A percentile compares a stretch with the other conserved stretches of the same genome.
These are phyloP conservation scores for Apeltes quadracus DNA, from an alignment of 2,113 vertebrate genomes.

Conservation along the genomic window DNA sequence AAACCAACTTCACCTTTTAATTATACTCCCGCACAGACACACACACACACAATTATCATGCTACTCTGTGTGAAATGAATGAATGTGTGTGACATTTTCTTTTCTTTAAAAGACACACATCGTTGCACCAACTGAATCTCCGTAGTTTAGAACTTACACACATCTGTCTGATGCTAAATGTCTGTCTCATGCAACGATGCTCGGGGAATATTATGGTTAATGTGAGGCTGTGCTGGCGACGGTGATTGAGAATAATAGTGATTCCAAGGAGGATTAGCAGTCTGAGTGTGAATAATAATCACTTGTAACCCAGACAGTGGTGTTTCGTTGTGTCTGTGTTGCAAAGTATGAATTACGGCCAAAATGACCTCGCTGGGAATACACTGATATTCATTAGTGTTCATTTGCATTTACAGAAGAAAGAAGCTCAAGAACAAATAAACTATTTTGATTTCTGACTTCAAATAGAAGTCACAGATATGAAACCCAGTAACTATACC, in stretches of 20 bases:
- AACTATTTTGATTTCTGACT: neutral
- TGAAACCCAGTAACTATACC: neutral
- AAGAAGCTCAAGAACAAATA: neutral
- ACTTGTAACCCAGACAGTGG: neutral
- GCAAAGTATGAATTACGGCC: neutral
- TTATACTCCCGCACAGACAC: neutral
- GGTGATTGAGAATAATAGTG: neutral
- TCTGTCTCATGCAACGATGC: neutral
- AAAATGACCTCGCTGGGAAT: neutral
- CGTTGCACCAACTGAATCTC: neutral
- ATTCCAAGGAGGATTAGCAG: neutral
- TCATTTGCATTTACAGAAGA: neutral
- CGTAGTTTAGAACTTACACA: neutral
- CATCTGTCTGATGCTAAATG: neutral
- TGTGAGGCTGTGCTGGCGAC: neutral
- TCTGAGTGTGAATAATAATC: neutral
- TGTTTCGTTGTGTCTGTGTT: neutral
- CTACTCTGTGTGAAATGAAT: neutral
- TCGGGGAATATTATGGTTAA: neutral
- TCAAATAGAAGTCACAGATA: neutral
- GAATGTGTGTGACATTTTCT: neutral
- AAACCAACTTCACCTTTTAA: conserved; percentile 17
- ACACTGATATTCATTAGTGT: neutral
- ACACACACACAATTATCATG: neutral
- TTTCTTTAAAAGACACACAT: conserved; percentile 2